Evolutionary conservation across 2,113 vertebrate genomes (phyloP).

Genomic region (Pelobates fuscus): DNA sequence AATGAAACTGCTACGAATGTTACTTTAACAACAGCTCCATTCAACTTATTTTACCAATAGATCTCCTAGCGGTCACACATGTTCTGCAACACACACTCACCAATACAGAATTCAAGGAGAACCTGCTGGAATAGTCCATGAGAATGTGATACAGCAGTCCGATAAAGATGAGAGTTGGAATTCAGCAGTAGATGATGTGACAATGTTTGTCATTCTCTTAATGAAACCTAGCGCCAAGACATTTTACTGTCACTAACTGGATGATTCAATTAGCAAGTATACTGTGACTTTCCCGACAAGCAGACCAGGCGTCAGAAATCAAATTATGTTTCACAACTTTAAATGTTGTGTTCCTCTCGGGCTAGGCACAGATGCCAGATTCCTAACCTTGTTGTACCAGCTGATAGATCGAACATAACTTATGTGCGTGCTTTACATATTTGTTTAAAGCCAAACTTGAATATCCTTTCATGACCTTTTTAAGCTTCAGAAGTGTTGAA

Average conservation of each 20-base stretch:
- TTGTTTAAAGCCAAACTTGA: constrained; percentile 2
- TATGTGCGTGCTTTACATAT: constrained; percentile 24
- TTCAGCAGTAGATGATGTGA: neutral
- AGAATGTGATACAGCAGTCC: no score
- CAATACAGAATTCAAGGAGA: no score
- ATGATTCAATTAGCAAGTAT: constrained; percentile 1
- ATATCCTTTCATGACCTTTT: neutral
- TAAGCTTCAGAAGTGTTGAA: no score
- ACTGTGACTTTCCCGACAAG: constrained; percentile 9
- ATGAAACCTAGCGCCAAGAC: neutral
- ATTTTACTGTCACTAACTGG: neutral
- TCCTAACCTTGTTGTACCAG: constrained; percentile 3
- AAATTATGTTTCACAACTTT: constrained; percentile 17
- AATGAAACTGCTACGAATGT: no score
- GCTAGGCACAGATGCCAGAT: constrained; percentile 19
- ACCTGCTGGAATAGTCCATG: no score
- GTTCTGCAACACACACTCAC: no score
- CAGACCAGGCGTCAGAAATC: constrained; percentile 2
- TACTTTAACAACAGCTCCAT: no score
- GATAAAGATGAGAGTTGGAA: neutral
- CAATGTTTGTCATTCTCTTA: neutral
- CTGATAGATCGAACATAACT: neutral
- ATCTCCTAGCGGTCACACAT: no score
- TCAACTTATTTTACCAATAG: no score
- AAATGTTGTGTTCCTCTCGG: constrained; percentile 1